Conservation (phyloP, 2,888 invertebrate genomes). For the Parnassius orleans region DNA sequence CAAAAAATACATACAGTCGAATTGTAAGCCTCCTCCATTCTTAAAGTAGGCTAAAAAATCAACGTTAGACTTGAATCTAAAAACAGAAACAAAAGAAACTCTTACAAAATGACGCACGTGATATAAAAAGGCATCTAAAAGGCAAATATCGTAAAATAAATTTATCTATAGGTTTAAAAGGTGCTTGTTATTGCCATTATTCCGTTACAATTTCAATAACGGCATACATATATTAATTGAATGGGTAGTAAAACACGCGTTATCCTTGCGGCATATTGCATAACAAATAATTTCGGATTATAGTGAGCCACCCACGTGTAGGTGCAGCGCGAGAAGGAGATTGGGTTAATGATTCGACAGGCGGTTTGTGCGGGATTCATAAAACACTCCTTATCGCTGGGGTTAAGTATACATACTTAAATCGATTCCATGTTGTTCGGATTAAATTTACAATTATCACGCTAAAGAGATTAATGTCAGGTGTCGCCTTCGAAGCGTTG, state of each 20-base stretch:
- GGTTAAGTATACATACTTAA: too few species aligned
- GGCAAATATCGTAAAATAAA: too few species aligned
- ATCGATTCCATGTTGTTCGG: too few species aligned
- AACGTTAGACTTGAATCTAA: too few species aligned
- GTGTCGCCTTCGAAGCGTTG: slow-evolving; percentile 4
- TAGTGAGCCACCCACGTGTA: slow-evolving; percentile 20
- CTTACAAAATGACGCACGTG: too few species aligned
- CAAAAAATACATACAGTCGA: too few species aligned
- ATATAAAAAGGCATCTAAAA: too few species aligned
- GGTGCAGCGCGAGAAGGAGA: not conserved
- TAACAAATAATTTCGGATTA: slow-evolving; percentile 16
- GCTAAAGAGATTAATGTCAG: not conserved
- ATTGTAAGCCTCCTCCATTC: too few species aligned
- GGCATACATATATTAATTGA: slow-evolving; percentile 11
- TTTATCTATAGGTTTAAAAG: too few species aligned
- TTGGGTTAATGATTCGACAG: slow-evolving; percentile 13
- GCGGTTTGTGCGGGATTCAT: slow-evolving; percentile 2
- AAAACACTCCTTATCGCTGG: not conserved
- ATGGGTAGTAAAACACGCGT: slow-evolving; percentile 26
- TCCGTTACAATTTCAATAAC: not conserved
- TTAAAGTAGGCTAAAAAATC: too few species aligned
- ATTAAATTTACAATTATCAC: not conserved
- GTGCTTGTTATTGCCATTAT: not conserved
- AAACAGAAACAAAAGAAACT: too few species aligned
- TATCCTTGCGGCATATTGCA: slow-evolving; percentile 20